Base-by-base conservation (phyloP, 2,797 vertebrate genomes). In the Choloepus didactylus region DNA sequence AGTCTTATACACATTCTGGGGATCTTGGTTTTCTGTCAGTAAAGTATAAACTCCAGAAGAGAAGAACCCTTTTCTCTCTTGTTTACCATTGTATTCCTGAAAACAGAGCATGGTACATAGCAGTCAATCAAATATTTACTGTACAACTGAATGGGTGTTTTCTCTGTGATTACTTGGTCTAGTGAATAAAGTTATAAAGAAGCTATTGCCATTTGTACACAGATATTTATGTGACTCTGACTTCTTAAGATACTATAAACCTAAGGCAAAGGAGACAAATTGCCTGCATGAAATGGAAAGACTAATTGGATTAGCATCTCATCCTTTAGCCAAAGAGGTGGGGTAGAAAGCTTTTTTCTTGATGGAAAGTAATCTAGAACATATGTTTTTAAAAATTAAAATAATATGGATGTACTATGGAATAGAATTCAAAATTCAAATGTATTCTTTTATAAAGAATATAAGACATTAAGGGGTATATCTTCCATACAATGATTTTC, bases 111-210 rank as follows among this genome's bases (percentile, higher is more conserved):
- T n/a, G 5, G 41, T 27, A 69, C 7, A 18, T 23, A 25, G 16
- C 25, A 59, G 16, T 38, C 69, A 46, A 35, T 70, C 64, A 86
- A 91, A 75, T 84, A 84, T 59, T 95, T 91, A 35, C 35, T 79
- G 60, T 91, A 87, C 11, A 79, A 64, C 18, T 31, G n/a, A 89
- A 27, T 89, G 38, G 9, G 4, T 72, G 10, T 56, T 93, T 93
- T 44, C 64, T 38, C 23, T 35, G 51, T 91, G 84, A 93, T 44
- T 69, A n/a, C 41, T 88, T 72, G 62, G 41, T 76, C 49, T 90
- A 69, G 4, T 49, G 67, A 46, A 77, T 64, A 87, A 93, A 54
- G 15, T 25, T 89, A 31, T 51, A 82, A 56, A 91, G 35, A 84
- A 66, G 31, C 21, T 44, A 81, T 49, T 56, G 21, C 19, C 15